phyloP scores from a whole-genome alignment of 2,888 invertebrate species.

The Patella pellucida region DNA sequence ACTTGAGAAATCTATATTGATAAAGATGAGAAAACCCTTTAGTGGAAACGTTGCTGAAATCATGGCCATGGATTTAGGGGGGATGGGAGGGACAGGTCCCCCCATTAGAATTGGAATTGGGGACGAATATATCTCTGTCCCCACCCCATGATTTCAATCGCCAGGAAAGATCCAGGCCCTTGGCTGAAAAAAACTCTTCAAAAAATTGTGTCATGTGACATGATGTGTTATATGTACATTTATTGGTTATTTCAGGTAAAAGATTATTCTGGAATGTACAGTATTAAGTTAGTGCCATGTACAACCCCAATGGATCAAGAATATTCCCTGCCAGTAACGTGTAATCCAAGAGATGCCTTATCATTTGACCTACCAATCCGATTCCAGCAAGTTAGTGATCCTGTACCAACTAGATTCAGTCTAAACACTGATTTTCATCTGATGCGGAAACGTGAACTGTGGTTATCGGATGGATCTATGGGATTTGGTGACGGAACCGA shows the following conservation, averaged over 20 bases:
- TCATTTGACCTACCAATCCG: conserved; percentile 68
- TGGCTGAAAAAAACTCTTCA: too few species aligned
- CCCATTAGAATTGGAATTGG: too few species aligned
- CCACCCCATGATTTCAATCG: too few species aligned
- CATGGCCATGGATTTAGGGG: too few species aligned
- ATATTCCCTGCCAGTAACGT: conserved; percentile 56
- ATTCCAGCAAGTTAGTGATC: conserved; percentile 71
- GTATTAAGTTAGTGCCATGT: conserved; percentile 67
- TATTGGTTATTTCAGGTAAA: conserved; percentile 54
- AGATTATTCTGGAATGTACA: conserved; percentile 69
- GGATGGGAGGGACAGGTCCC: too few species aligned
- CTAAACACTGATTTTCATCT: conserved; percentile 68
- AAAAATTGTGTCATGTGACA: too few species aligned
- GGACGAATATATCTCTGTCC: too few species aligned
- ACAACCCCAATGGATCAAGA: conserved; percentile 54
- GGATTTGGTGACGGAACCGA: conserved; percentile 56
- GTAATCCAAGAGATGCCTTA: conserved; percentile 63
- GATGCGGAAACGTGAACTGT: conserved; percentile 60
- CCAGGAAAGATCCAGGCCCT: too few species aligned
- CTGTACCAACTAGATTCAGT: conserved; percentile 67
- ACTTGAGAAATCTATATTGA: too few species aligned
- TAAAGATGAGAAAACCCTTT: too few species aligned
- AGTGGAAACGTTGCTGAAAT: too few species aligned
- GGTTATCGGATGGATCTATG: conserved; percentile 60
- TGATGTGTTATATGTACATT: background rate